Evolutionary conservation across 2,797 vertebrate genomes (phyloP).

Genomic region (Pseudomugil tenellus): DNA sequence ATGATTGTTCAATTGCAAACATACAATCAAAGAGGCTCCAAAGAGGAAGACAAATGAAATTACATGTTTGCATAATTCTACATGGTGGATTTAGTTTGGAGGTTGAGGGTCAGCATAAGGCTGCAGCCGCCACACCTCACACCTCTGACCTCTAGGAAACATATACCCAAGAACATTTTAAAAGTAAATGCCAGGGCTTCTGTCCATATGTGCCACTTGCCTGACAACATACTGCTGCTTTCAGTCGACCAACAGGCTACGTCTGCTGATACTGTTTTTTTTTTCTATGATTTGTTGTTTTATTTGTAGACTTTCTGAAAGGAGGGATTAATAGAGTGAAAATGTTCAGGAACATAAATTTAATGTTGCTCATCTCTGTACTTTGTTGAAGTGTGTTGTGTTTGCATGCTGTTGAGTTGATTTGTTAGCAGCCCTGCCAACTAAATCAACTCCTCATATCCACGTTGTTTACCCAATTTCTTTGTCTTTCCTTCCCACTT

Average conservation of each 20-base stretch:
- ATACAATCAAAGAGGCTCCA: slow-evolving; percentile 2
- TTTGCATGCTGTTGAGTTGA: slow-evolving; percentile 66
- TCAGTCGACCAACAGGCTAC: neutral
- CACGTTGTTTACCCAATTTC: slow-evolving; percentile 73
- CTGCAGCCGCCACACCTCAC: slow-evolving; percentile 57
- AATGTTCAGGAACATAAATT: slow-evolving; percentile 48
- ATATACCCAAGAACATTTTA: slow-evolving; percentile 63
- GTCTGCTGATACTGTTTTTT: slow-evolving; percentile 27
- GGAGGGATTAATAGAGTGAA: slow-evolving; percentile 27
- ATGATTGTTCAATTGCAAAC: neutral
- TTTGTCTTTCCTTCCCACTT: slow-evolving; percentile 56
- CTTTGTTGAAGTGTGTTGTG: slow-evolving; percentile 50
- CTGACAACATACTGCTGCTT: slow-evolving; percentile 41
- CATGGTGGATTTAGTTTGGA: slow-evolving; percentile 74
- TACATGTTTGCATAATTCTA: slow-evolving; percentile 71
- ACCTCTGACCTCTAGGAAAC: slow-evolving; percentile 69
- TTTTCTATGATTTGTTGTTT: neutral
- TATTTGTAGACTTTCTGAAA: slow-evolving; percentile 32
- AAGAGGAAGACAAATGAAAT: slow-evolving; percentile 80
- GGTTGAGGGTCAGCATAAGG: slow-evolving; percentile 59
- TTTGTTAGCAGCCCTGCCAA: slow-evolving; percentile 65
- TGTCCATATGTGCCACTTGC: slow-evolving; percentile 49
- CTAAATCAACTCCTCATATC: slow-evolving; percentile 69
- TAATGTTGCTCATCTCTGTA: slow-evolving; percentile 46
- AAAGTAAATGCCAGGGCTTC: slow-evolving; percentile 53